Evolutionary conservation across 2,888 invertebrate genomes (phyloP), one percentile per base, ranked within the genome.

Genomic region (Seira ritae): DNA sequence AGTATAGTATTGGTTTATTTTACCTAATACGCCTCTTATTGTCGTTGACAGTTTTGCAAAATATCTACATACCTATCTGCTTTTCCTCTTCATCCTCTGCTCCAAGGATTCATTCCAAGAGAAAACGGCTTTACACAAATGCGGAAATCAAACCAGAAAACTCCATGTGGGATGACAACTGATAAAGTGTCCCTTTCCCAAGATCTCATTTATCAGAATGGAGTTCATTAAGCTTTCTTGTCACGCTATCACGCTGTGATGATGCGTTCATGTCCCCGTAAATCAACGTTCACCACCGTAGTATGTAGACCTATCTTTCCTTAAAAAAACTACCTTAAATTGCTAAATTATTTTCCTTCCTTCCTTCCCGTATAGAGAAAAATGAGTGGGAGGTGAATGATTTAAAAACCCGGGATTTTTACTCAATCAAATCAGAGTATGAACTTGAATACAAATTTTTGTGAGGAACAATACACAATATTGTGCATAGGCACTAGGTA

Each of bases 161-260:
- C 62, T 15, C 62, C 62, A 20, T 62, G 62, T 12, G n/a, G 8
- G 60, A 75, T 75, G 75, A 81, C 81, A 81, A 81, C 81, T 81
- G 81, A 76, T 81, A 71, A 76, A 81, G 81, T 81, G 81, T 72
- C 76, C 81, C 72, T 81, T 81, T 76, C 81, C 81, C 81, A 71
- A 81, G 81, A 24, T 66, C 17, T 75, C 76, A 81, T 81, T 81
- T 81, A 71, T 81, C 81, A 76, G 80, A 65, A 73, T 60, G 74
- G 69, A 80, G 75, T 80, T 80, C 76, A 81, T 81, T 81, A 65
- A 55, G 81, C 60, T 81, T 81, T 71, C 81, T 22, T 60, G 81
- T 81, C 81, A 81, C 81, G 81, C 24, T 70, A 80, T 70, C 70
- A 19, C 60, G 65, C 66, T 74, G 80, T 31, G 37, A 62, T 73